Conservation (phyloP, 2,797 vertebrate species). For the Ctenosaura bakeri region DNA sequence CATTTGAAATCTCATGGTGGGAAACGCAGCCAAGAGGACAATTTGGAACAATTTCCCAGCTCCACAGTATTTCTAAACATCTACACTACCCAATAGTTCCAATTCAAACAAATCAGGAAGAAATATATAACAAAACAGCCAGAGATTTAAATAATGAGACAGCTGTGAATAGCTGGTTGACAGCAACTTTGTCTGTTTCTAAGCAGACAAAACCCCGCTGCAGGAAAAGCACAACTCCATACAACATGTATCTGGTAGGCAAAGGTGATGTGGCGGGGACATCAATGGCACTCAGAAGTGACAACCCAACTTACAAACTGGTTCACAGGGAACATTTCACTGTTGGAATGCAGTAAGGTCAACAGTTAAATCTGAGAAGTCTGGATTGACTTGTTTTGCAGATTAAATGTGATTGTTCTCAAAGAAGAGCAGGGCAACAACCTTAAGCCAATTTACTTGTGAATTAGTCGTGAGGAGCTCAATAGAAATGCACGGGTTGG, state of each 20-base stretch:
- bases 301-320: background rate
- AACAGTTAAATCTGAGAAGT: background rate
- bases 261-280: background rate
- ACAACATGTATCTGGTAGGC: background rate
- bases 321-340: background rate
- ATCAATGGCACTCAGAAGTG: background rate
- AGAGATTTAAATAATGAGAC: slow-evolving; percentile 3
- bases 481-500: too few species aligned
- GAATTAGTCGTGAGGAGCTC: background rate
- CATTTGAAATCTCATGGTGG: background rate
- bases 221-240: background rate
- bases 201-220: background rate
- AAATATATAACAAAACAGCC: background rate
- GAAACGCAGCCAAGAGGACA: background rate
- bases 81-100: background rate
- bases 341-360: background rate
- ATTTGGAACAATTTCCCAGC: background rate
- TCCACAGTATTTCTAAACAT: background rate
- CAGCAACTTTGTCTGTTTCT: background rate
- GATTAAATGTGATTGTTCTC: too few species aligned
- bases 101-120: slow-evolving; percentile 4
- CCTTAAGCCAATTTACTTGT: background rate
- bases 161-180: background rate
- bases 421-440: background rate
- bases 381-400: background rate